phyloP scores from a whole-genome alignment of 2,888 invertebrate species.

The Sericinus montela region DNA sequence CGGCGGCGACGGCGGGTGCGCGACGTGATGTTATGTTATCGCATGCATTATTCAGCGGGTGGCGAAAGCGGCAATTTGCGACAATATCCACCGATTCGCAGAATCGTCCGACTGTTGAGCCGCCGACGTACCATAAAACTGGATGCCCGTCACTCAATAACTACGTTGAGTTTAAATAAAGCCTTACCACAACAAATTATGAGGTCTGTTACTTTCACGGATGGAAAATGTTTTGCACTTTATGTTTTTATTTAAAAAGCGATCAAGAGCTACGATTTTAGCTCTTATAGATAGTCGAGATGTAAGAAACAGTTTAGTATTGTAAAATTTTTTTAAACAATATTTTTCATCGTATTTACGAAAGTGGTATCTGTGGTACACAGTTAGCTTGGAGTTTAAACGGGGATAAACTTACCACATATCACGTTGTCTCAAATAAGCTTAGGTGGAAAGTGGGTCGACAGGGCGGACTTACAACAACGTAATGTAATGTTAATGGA shows the following conservation, averaged over 20 bases:
- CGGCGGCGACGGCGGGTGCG: constrained; percentile 37
- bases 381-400: too few relatives aligned
- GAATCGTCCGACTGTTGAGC: constrained; percentile 65
- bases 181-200: constrained; percentile 31
- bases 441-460: too few relatives aligned
- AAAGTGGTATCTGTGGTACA: too few relatives aligned
- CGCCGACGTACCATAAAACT: constrained; percentile 71
- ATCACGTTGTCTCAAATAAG: too few relatives aligned
- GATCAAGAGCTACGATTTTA: constrained; percentile 1
- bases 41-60: constrained; percentile 76
- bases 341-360: too few relatives aligned
- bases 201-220: constrained; percentile 25
- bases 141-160: constrained; percentile 71
- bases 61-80: constrained; percentile 79
- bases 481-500: too few relatives aligned
- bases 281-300: too few relatives aligned
- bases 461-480: too few relatives aligned
- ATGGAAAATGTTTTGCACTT: constrained; percentile 3
- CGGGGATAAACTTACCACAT: too few relatives aligned
- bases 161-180: constrained; percentile 67
- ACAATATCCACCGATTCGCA: constrained; percentile 76
- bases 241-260: not conserved
- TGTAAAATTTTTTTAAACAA: too few relatives aligned
- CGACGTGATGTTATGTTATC: constrained; percentile 75
- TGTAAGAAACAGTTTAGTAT: too few relatives aligned